phyloP scores from a whole-genome alignment of 1,140 invertebrate species.

The Zaprionus camerounensis region DNA sequence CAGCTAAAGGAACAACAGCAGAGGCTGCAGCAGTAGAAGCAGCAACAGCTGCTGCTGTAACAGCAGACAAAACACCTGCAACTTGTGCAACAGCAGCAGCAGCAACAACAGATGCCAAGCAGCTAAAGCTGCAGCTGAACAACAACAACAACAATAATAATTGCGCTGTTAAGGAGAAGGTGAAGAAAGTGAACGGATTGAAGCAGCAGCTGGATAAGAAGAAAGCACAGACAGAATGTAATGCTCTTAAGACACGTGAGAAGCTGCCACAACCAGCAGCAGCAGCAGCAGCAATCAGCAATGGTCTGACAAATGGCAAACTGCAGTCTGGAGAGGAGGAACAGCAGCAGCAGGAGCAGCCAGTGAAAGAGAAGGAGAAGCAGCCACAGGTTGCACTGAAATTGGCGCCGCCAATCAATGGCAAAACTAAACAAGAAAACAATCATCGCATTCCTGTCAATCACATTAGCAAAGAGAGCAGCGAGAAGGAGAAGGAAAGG shows the following conservation, averaged over 20 bases:
- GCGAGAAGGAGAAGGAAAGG: neutral
- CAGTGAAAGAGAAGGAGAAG: neutral
- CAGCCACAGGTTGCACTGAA: neutral
- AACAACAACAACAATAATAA: neutral
- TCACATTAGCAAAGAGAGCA: neutral
- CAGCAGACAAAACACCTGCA: neutral
- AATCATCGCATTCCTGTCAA: conserved; percentile 15
- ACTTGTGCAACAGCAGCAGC: neutral
- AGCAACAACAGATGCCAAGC: neutral
- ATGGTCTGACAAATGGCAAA: conserved; percentile 61
- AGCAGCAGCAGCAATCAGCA: conserved; percentile 30
- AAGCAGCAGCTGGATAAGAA: conserved; percentile 22
- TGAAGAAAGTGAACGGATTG: conserved; percentile 58
- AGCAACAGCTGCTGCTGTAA: neutral
- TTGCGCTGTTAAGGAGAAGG: neutral
- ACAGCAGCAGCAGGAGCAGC: neutral
- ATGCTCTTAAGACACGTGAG: neutral
- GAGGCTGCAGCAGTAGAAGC: too few species aligned
- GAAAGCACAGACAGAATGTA: neutral
- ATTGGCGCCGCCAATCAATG: conserved; percentile 33
- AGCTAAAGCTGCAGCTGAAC: neutral
- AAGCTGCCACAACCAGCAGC: conserved; percentile 7
- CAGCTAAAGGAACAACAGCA: neutral
- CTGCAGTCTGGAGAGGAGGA: neutral
- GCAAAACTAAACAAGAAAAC: conserved; percentile 37